phyloP scores from a whole-genome alignment of 2,797 vertebrate genomes.

The Cyclura pinguis region DNA sequence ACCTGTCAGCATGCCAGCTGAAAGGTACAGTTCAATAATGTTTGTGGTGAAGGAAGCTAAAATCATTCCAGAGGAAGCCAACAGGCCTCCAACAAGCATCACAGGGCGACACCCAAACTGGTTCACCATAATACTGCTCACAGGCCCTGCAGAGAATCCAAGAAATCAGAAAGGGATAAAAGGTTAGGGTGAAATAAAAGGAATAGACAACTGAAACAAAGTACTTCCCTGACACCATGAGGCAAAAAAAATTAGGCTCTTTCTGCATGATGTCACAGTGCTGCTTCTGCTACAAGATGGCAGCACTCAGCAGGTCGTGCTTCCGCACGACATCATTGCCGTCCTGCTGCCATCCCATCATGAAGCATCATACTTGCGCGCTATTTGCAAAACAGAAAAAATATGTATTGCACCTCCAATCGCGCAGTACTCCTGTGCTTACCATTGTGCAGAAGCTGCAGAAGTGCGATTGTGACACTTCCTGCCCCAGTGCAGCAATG shows the following conservation, averaged over 20 bases:
- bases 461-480: too few species aligned
- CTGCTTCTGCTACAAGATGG: too few species aligned
- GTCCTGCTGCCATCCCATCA: too few species aligned
- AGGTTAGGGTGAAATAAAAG: not conserved
- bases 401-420: too few species aligned
- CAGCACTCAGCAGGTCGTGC: too few species aligned
- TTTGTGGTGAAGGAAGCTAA: slow-evolving; percentile 83
- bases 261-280: too few species aligned
- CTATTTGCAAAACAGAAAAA: too few species aligned
- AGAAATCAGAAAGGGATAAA: slow-evolving; percentile 37
- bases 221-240: not conserved
- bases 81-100: slow-evolving; percentile 84
- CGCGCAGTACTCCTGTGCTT: too few species aligned
- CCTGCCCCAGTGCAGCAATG: too few species aligned
- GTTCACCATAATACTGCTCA: slow-evolving; percentile 85
- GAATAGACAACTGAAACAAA: not conserved
- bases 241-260: not conserved
- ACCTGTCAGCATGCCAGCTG: slow-evolving; percentile 86
- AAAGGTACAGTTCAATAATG: slow-evolving; percentile 85
- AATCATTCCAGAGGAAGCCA: slow-evolving; percentile 85
- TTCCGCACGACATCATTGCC: too few species aligned
- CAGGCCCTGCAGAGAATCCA: slow-evolving; percentile 77
- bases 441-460: too few species aligned
- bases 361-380: too few species aligned
- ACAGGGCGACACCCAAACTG: slow-evolving; percentile 85